Base-by-base conservation (phyloP, 1,140 invertebrate species). In the Sitobion miscanthi region DNA sequence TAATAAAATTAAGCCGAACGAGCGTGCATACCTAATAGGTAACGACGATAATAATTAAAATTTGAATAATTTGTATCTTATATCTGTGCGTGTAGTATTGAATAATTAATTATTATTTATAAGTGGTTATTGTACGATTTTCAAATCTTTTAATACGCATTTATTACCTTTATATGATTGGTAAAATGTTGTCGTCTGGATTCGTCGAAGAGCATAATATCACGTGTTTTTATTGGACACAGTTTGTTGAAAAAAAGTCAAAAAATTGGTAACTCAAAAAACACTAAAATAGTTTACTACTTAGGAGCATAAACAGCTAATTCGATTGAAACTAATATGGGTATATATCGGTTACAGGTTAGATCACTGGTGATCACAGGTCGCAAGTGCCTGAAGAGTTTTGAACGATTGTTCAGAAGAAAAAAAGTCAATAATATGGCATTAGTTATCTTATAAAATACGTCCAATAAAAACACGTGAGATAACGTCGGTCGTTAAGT, bases 201-300 rank as follows among this genome's bases (percentile, higher is more conserved):
- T 93, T 93, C 91, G 91, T 93, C 91, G 91, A 93, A 83, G 77
- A 93, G 91, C 91, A 93, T 93, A 77, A 77, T 77, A 93, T 86
- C 91, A 82, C 91, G 91, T 57, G 52, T 38, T 93, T 52, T 85
- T 93, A 52, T 38, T 25, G 49, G 38, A 42, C 21, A 86, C 91
- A 5, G 38, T 42, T 57, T 30, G 38, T 30, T 14, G 52, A 42
- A 62, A 69, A 62, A 35, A n/a, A 88, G 2, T 20, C 52, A 2
- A 88, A 35, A 42, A 49, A 21, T 52, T 21, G 17, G 3, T 11
- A 14, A 77, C 14, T 77, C 17, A n/a, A n/a, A n/a, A 77, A 77
- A 17, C n/a, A 77, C 14, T 77, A 69, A 69, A 69, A 69, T 69
- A n/a, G n/a, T 69, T n/a, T n/a, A 69, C 4, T n/a, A n/a, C 0